A percentile compares a stretch with the other conserved stretches of the same genome.
Conservation (phyloP, 2,797 vertebrate species). For the Petrocephalus schoutedeni region DNA sequence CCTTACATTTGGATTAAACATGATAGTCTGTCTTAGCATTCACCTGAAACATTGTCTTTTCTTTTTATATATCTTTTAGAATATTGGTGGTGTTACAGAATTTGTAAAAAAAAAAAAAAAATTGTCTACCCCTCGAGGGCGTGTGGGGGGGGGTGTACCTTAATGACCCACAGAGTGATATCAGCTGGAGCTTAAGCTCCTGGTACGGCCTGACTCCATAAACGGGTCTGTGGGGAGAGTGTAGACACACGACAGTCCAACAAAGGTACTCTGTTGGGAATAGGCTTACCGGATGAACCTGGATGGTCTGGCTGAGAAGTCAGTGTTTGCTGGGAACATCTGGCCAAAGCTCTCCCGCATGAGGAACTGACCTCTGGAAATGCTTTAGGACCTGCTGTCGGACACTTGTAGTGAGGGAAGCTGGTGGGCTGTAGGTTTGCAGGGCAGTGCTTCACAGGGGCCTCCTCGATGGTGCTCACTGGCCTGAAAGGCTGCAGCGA, state of each 20-base stretch:
- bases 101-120: neutral
- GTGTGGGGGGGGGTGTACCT: neutral
- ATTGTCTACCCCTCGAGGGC: neutral
- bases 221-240: neutral
- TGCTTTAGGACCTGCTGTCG: neutral
- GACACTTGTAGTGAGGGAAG: neutral
- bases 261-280: neutral
- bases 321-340: neutral
- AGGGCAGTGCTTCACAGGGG: neutral
- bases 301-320: neutral
- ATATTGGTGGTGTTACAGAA: constrained; percentile 27
- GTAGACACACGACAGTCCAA: neutral
- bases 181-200: neutral
- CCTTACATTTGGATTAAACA: constrained; percentile 36
- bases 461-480: neutral
- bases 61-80: constrained; percentile 39
- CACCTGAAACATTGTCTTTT: constrained; percentile 45
- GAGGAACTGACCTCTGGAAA: neutral
- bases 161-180: neutral
- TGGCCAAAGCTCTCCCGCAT: neutral
- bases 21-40: constrained; percentile 45
- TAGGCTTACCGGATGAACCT: neutral
- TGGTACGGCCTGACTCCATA: neutral
- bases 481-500: neutral
- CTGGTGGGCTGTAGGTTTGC: neutral